Percentiles rank a stretch among this genome's conserved stretches.
These are phyloP conservation scores for Gnathonemus longibarbis DNA, from an alignment of 2,113 vertebrate species.

Conservation along the genomic window DNA sequence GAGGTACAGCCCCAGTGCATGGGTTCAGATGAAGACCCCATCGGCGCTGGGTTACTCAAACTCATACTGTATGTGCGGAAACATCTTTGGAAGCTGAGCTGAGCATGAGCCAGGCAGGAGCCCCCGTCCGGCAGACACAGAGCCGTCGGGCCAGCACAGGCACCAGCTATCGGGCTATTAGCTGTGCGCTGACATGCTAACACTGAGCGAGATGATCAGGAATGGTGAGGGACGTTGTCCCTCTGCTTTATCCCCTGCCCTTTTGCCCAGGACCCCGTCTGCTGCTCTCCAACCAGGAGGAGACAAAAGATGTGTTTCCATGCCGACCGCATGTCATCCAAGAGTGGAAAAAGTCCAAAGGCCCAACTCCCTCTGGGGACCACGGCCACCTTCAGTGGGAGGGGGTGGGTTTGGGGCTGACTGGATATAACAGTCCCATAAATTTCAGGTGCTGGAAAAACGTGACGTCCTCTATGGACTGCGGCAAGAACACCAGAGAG, in stretches of 20 bases:
- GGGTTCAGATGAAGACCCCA: neutral
- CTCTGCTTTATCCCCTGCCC: neutral
- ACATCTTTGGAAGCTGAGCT: neutral
- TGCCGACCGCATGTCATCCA: conserved; percentile 72
- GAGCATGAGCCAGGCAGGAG: neutral
- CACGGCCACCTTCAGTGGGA: conserved; percentile 49
- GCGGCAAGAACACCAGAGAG: neutral
- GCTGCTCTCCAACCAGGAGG: conserved; percentile 12
- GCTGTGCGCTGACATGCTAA: neutral
- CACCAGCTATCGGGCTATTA: neutral
- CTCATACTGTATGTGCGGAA: neutral
- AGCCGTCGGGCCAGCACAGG: neutral
- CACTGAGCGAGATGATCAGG: neutral
- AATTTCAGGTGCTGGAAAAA: neutral
- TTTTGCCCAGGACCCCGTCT: too few species aligned
- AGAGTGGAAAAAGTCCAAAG: conserved; percentile 74
- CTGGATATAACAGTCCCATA: neutral
- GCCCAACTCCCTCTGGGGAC: conserved; percentile 65
- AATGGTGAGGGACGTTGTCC: neutral
- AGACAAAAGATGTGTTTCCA: conserved; percentile 38
- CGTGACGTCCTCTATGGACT: neutral
- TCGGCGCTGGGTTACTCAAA: neutral
- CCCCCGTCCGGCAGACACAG: neutral
- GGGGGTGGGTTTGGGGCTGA: conserved; percentile 63
- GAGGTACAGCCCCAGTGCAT: neutral